These are phyloP conservation scores for Sabatieria punctata DNA, from an alignment of 2,888 invertebrate species.

Conservation along the genomic window DNA sequence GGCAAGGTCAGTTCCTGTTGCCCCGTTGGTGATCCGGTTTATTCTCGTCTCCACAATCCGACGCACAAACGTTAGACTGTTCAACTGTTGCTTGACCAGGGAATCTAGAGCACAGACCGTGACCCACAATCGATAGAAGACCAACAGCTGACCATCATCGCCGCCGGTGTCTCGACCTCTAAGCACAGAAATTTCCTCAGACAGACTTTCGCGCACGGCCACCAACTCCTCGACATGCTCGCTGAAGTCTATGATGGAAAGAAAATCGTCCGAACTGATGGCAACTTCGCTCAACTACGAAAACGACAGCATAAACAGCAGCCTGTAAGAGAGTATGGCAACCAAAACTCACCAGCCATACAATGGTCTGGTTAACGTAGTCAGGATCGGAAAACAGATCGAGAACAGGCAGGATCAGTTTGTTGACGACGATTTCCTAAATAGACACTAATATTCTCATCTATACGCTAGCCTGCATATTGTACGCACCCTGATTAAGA, in stretches of 20 bases:
- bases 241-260: conserved; percentile 60
- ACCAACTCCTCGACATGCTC: conserved; percentile 62
- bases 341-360: conserved; percentile 55
- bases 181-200: conserved; percentile 53
- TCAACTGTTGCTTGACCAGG: conserved; percentile 63
- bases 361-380: conserved; percentile 70
- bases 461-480: conserved; percentile 5
- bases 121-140: too few relatives aligned
- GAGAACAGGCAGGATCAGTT: conserved; percentile 51
- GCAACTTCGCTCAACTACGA: conserved; percentile 58
- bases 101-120: conserved; percentile 42
- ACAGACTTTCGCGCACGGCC: conserved; percentile 58
- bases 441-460: conserved; percentile 23
- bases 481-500: conserved; percentile 47
- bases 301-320: conserved; percentile 14
- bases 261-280: conserved; percentile 63
- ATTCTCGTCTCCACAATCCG: conserved; percentile 1
- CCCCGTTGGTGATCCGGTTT: conserved; percentile 1
- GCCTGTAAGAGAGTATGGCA: neutral
- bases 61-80: conserved; percentile 58
- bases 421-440: conserved; percentile 56
- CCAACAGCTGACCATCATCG: conserved; percentile 49
- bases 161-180: conserved; percentile 69
- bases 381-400: conserved; percentile 66
- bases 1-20: too few relatives aligned